These are phyloP conservation scores for Branchinecta lindahli DNA, from an alignment of 1,140 invertebrate genomes.

Conservation along the genomic window DNA sequence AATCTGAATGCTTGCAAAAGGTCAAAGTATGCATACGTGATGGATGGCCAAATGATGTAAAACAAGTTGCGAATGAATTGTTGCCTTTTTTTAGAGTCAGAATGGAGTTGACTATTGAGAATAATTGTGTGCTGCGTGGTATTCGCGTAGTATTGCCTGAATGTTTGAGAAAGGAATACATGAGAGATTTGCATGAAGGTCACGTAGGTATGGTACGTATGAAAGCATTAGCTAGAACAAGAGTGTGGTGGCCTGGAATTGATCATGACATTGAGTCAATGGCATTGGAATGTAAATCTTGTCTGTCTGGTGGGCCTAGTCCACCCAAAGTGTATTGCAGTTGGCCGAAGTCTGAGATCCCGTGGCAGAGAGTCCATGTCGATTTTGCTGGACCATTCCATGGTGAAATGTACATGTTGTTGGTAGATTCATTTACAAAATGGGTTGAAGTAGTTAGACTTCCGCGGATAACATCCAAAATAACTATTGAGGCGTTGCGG, in stretches of 20 bases:
- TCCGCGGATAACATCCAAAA: neutral
- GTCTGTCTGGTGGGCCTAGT: constrained; percentile 15
- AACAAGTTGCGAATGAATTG: too few relatives aligned
- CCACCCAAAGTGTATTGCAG: constrained; percentile 17
- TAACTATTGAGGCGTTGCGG: constrained; percentile 22
- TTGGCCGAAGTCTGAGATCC: neutral
- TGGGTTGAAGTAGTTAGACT: constrained; percentile 30
- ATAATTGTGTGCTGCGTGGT: too few relatives aligned
- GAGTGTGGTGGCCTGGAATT: constrained; percentile 35
- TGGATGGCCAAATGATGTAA: too few relatives aligned
- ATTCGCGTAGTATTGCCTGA: too few relatives aligned
- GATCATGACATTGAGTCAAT: constrained; percentile 32
- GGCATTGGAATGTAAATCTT: constrained; percentile 22
- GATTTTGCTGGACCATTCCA: constrained; percentile 33
- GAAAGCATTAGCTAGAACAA: constrained; percentile 32
- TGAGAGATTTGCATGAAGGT: too few relatives aligned
- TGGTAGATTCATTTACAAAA: constrained; percentile 35
- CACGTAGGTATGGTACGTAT: too few relatives aligned
- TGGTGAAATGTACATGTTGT: constrained; percentile 29
- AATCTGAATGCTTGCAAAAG: constrained; percentile 22
- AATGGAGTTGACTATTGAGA: too few relatives aligned
- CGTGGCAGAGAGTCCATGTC: constrained; percentile 26
- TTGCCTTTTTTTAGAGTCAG: too few relatives aligned
- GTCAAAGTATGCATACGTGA: constrained; percentile 30
- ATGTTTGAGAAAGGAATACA: too few relatives aligned